Evolutionary conservation across 2,888 invertebrate species (phyloP), one percentile per base, ranked within the genome.

Genomic region (Drosophila antonietae): DNA sequence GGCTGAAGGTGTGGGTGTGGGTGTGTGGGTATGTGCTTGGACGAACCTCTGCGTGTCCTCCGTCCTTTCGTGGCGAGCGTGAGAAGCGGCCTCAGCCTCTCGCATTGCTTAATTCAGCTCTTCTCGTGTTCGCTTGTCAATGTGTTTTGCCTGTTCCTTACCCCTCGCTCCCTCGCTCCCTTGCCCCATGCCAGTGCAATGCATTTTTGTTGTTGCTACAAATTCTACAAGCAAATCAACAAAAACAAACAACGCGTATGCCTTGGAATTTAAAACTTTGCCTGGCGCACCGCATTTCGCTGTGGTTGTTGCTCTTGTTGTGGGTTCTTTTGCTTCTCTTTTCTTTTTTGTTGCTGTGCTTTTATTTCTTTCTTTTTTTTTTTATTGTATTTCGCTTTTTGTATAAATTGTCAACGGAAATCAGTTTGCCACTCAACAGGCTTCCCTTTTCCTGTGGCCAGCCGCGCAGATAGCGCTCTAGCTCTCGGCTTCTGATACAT

Each of bases 361-460:
- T 49, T 37, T 39, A 9, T 53, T 67, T 37, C 33, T 49, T 44
- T 72, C 44, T 43, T 39, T 18, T 56, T 69, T 51, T 46, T 51
- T 51, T 56, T 69, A 43, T 68, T 56, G 59, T 63, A 64, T 76
- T 75, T 63, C 58, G 57, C 33, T 76, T 76, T 74, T 73, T 78
- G 80, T 79, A 84, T 83, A 89, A 87, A 84, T 89, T 90, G 88
- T 88, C 90, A 89, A 86, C 91, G 89, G 89, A 89, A 89, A 91
- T 91, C 90, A 85, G 88, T 90, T 89, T 74, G 86, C 89, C 83
- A 89, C 91, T 90, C 91, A 90, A 89, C 88, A 91, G 89, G 89
- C 91, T 89, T 89, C 91, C 91, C 90, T 91, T 89, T 89, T 89
- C 90, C 90, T 91, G 90, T 89, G 76, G 66, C 71, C 74, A 66